Evolutionary conservation across 2,888 invertebrate species (phyloP), one percentile per base, ranked within the genome.

Genomic region (Meiosimyza platycephala): DNA sequence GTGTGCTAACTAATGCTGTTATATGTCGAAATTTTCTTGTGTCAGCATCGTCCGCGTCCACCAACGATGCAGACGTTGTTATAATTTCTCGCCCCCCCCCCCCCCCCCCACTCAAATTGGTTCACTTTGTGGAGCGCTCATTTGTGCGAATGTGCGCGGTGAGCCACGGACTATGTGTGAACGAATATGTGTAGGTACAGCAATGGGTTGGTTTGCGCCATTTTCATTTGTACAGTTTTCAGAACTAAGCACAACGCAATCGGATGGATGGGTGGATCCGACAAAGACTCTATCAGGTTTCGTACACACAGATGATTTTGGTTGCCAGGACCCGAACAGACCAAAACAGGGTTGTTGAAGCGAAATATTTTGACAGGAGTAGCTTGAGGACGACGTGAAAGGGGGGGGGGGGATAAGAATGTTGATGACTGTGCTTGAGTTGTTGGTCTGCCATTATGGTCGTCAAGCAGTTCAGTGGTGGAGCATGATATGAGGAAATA

Each of bases 51-150:
- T 54, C 54, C 54, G 16, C n/a, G 54, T 62, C 66, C 57, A 54
- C 64, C 71, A 55, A 72, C 72, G 68, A 66, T 74, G 59, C 59
- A 40, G 59, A 52, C 64, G 83, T 83, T 83, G 82, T 84, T 84
- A 82, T 80, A 85, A 85, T 85, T 85, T 81, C 81, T 83, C 84
- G 83, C 40, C 40, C 28, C 28, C 28, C 28, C 28, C 22, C 22
- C 22, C 22, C 28, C 28, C 28, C 28, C 85, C 85, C 85, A 85
- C 85, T 85, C 84, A 85, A 85, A 82, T 83, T 82, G 77, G 65
- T 74, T 76, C 76, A 74, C 74, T 74, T 76, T 76, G 77, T 67
- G 72, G 72, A 75, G 68, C 69, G 67, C 75, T 78, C 67, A 72
- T 78, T 77, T 75, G 75, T 67, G 73, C 67, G 64, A 77, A 79